A percentile compares a stretch with the other conserved stretches of the same genome.
These are phyloP conservation scores for Augochlora pura DNA, from an alignment of 1,140 invertebrate genomes.

Conservation along the genomic window DNA sequence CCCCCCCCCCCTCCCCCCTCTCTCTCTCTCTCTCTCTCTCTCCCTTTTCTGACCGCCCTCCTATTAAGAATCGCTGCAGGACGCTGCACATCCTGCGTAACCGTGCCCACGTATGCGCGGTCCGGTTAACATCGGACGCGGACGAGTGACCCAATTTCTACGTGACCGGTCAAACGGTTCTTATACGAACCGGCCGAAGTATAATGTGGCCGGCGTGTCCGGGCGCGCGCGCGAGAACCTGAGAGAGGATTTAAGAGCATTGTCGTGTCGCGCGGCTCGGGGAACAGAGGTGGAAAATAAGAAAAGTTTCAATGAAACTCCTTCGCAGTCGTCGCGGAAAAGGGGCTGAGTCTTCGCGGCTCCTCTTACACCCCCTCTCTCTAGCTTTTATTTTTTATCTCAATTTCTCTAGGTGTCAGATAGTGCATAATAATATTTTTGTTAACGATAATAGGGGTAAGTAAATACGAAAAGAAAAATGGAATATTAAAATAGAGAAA, in stretches of 20 bases:
- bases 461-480: no score
- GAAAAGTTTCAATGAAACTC: slow-evolving; percentile 65
- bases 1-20: neutral
- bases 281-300: slow-evolving; percentile 67
- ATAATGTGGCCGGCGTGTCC: no score
- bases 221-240: slow-evolving; percentile 54
- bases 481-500: no score
- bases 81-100: neutral
- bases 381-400: no score
- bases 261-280: slow-evolving; percentile 70
- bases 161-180: slow-evolving; percentile 4
- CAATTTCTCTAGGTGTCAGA: no score
- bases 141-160: slow-evolving; percentile 40
- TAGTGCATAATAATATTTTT: no score
- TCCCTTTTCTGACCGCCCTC: neutral
- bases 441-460: no score
- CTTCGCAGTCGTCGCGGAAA: slow-evolving; percentile 27
- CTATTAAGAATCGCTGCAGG: neutral
- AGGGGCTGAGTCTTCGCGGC: neutral
- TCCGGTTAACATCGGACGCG: neutral
- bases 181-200: slow-evolving; percentile 13
- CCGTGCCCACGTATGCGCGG: neutral
- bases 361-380: neutral
- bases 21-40: no score
- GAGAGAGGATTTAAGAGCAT: slow-evolving; percentile 79